These are phyloP conservation scores for Ophion costatus DNA, from an alignment of 2,888 invertebrate species.

Conservation along the genomic window DNA sequence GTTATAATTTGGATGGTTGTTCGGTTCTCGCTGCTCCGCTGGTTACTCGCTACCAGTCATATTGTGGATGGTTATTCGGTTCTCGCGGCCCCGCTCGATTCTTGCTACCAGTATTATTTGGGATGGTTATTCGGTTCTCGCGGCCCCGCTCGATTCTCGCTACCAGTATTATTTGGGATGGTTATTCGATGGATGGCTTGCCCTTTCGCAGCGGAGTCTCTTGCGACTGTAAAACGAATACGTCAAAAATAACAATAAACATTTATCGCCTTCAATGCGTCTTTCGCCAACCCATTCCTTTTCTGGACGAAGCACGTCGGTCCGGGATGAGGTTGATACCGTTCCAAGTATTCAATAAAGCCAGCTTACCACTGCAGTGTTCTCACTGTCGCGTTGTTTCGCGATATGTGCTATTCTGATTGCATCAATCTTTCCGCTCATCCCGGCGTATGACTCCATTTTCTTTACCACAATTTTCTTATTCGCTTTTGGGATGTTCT, in stretches of 20 bases:
- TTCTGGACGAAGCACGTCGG: slow-evolving; percentile 35
- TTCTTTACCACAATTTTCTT: slow-evolving; percentile 22
- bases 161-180: too few relatives aligned
- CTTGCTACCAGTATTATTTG: too few relatives aligned
- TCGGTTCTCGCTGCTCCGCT: too few relatives aligned
- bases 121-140: too few relatives aligned
- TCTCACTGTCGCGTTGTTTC: slow-evolving; percentile 17
- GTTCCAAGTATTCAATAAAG: slow-evolving; percentile 33
- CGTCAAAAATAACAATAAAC: slow-evolving; percentile 41
- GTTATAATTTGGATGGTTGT: too few relatives aligned
- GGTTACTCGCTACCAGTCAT: too few relatives aligned
- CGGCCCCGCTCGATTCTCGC: too few relatives aligned
- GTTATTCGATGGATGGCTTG: too few relatives aligned
- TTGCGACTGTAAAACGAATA: slow-evolving; percentile 41
- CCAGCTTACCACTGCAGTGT: slow-evolving; percentile 30
- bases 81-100: too few relatives aligned
- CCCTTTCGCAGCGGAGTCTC: slow-evolving; percentile 34
- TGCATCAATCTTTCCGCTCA: slow-evolving; percentile 5
- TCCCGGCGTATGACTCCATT: slow-evolving; percentile 19
- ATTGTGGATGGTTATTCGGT: too few relatives aligned
- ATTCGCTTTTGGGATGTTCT: slow-evolving; percentile 25
- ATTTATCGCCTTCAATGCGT: slow-evolving; percentile 39
- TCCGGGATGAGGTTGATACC: slow-evolving; percentile 34
- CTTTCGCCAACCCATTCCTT: slow-evolving; percentile 32
- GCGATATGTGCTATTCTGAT: slow-evolving; percentile 16